A percentile compares a stretch with the other conserved stretches of the same genome.
phyloP scores from a whole-genome alignment of 2,888 invertebrate species.

The Drosophila recens region DNA sequence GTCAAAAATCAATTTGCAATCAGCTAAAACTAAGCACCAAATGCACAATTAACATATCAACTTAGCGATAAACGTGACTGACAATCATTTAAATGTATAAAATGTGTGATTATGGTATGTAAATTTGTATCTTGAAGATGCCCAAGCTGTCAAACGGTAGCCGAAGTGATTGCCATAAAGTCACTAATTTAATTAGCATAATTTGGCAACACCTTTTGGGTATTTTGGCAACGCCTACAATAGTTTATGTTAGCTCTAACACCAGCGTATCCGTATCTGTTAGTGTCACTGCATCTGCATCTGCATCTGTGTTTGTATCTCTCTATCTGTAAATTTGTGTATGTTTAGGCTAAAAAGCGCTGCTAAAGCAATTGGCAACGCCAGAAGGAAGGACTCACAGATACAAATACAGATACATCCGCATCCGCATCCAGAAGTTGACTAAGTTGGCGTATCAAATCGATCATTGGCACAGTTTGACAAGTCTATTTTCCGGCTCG shows the following conservation, averaged over 20 bases:
- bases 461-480: constrained; percentile 82
- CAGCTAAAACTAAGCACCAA: constrained; percentile 38
- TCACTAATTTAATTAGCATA: constrained; percentile 76
- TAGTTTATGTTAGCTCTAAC: constrained; percentile 17
- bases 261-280: constrained; percentile 31
- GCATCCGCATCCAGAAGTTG: constrained; percentile 57
- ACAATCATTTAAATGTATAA: constrained; percentile 18
- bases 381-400: constrained; percentile 33
- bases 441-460: constrained; percentile 82
- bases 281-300: constrained; percentile 1
- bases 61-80: background rate
- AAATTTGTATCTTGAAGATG: constrained; percentile 38
- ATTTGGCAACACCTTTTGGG: constrained; percentile 76
- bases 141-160: constrained; percentile 6
- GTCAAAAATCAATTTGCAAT: constrained; percentile 66
- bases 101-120: constrained; percentile 40
- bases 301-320: constrained; percentile 6
- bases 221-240: constrained; percentile 53
- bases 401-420: constrained; percentile 7
- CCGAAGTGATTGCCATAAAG: constrained; percentile 11
- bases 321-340: constrained; percentile 40
- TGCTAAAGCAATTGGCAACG: constrained; percentile 77
- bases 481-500: constrained; percentile 71
- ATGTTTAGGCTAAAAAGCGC: constrained; percentile 71
- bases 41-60: constrained; percentile 61